These are phyloP conservation scores for Beris morrisii DNA, from an alignment of 2,888 invertebrate genomes.

Conservation along the genomic window DNA sequence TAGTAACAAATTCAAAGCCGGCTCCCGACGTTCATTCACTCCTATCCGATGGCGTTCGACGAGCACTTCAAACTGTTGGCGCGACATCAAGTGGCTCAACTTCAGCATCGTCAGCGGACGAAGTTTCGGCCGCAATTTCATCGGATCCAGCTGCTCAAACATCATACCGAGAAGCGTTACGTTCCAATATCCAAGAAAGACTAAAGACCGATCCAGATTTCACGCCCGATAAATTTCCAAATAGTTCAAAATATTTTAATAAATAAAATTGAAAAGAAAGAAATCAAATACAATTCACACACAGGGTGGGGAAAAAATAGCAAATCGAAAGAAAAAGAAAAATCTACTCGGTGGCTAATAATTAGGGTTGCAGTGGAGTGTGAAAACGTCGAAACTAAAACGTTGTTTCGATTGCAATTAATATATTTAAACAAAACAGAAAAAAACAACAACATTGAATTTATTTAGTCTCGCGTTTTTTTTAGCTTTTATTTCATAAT, in stretches of 20 bases:
- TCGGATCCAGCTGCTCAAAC: conserved; percentile 50
- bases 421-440: too few relatives aligned
- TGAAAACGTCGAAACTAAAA: too few relatives aligned
- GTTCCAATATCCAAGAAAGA: conserved; percentile 50
- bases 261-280: conserved; percentile 25
- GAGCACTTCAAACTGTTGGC: conserved; percentile 49
- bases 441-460: too few relatives aligned
- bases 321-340: too few relatives aligned
- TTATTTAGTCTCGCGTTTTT: too few relatives aligned
- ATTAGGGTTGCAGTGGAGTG: too few relatives aligned
- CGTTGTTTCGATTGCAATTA: too few relatives aligned
- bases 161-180: conserved; percentile 52
- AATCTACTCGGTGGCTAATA: too few relatives aligned
- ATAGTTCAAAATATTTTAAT: conserved; percentile 52
- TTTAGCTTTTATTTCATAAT: too few relatives aligned
- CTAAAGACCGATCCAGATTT: conserved; percentile 53
- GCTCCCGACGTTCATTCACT: conserved; percentile 49
- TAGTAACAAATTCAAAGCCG: conserved; percentile 58
- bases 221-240: conserved; percentile 53
- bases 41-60: conserved; percentile 51
- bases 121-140: conserved; percentile 46
- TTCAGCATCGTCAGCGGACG: conserved; percentile 33
- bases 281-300: conserved; percentile 1
- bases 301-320: too few relatives aligned
- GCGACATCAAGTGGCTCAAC: conserved; percentile 45